A percentile compares a stretch with the other conserved stretches of the same genome.
Conservation (phyloP, 2,888 invertebrate species). For the Apoderus coryli region DNA sequence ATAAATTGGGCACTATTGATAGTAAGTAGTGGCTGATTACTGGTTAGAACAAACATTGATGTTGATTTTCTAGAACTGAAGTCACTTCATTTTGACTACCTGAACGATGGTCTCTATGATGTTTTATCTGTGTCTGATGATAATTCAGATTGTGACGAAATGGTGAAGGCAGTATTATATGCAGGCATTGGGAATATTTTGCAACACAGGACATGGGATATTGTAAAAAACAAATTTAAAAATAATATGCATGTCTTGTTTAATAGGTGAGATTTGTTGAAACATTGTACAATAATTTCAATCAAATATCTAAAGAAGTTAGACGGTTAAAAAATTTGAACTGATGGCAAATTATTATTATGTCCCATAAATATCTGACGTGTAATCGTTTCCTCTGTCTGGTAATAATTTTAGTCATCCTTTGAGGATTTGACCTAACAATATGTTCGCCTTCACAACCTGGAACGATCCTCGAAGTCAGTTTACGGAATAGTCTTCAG, state of each 20-base stretch:
- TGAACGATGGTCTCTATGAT: constrained; percentile 34
- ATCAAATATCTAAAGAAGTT: too few relatives aligned
- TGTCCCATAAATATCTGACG: too few relatives aligned
- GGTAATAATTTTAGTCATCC: too few relatives aligned
- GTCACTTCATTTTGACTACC: constrained; percentile 38
- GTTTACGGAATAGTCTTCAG: too few relatives aligned
- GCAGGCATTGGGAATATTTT: constrained; percentile 44
- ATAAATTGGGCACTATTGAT: constrained; percentile 37
- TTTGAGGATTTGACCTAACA: too few relatives aligned
- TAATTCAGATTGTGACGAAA: constrained; percentile 40
- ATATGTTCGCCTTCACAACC: too few relatives aligned
- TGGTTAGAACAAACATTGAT: constrained; percentile 3
- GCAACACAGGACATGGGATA: constrained; percentile 33
- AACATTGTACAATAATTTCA: constrained; percentile 3
- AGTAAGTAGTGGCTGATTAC: constrained; percentile 31
- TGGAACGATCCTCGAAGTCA: too few relatives aligned
- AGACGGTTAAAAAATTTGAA: too few relatives aligned
- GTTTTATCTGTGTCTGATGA: constrained; percentile 26
- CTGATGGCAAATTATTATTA: too few relatives aligned
- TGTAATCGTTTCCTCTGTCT: too few relatives aligned
- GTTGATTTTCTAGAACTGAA: constrained; percentile 36
- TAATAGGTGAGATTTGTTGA: constrained; percentile 35
- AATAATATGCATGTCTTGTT: constrained; percentile 30
- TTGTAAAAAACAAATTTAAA: constrained; percentile 34
- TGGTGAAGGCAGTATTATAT: constrained; percentile 41